Evolutionary conservation across 2,888 invertebrate genomes (phyloP), one percentile per base, ranked within the genome.

Genomic region (Neoscelio sp.): DNA sequence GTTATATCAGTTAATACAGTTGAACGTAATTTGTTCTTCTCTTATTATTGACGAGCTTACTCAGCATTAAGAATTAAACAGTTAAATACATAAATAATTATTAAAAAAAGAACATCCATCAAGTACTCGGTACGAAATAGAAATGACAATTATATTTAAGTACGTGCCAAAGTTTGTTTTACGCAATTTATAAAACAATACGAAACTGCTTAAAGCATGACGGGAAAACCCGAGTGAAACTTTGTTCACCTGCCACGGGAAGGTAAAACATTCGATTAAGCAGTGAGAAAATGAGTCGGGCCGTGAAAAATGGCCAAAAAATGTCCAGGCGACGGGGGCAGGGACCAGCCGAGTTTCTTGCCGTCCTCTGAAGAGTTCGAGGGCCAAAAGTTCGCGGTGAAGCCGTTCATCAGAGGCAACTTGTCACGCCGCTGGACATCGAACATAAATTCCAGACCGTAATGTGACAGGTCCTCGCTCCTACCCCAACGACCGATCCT

Each of bases 351-450:
- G 46, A 62, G 64, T 18, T 8, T 52, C 60, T 48, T 48, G 13
- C 28, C 68, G 58, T 46, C 46, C 56, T 58, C 33, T 56, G 67
- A 50, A 80, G 42, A 80, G 82, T 80, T 78, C 65, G 84, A 86
- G 88, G 89, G 89, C 88, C 88, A 89, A 89, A 87, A 89, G 89
- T 89, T 89, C 89, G 89, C 89, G 85, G 86, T 86, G 85, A 87
- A 87, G 88, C 88, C 90, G 89, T 90, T 90, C 89, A 89, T 90
- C 90, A 90, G 89, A 88, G 87, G 87, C 88, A 89, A 90, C 90
- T 90, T 90, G 89, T 90, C 90, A 89, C 88, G 89, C 90, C 89
- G 90, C 87, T 89, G 89, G 90, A 88, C 90, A 90, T 89, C 89
- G 89, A 84, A 83, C 89, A 90, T 90, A 90, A 90, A 90, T 90